Percentiles rank a stretch among this genome's conserved stretches.
These are phyloP conservation scores for Acrocephalus arundinaceus DNA, from an alignment of 2,113 vertebrate species.

Conservation along the genomic window DNA sequence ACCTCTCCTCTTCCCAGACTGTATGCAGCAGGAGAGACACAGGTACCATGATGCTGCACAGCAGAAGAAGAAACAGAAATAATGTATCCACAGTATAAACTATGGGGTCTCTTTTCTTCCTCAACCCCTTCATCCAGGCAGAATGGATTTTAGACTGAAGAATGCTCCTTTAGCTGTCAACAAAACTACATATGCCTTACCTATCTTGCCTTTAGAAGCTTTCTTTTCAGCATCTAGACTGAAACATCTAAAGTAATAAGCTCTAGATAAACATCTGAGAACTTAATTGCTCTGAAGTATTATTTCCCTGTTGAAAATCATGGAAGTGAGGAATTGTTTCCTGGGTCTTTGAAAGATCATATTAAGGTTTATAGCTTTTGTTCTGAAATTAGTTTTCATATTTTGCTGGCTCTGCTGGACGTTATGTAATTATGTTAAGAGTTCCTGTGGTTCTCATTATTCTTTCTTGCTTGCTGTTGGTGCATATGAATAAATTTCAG, in stretches of 20 bases:
- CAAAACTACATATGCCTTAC: neutral
- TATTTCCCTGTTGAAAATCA: neutral
- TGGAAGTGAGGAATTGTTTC: conserved; percentile 8
- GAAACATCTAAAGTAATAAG: neutral
- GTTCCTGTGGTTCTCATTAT: conserved; percentile 46
- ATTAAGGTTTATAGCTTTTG: conserved; percentile 38
- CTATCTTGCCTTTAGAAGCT: neutral
- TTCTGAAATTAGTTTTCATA: conserved; percentile 52
- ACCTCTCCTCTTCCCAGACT: neutral
- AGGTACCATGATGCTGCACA: neutral
- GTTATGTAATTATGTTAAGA: conserved; percentile 39
- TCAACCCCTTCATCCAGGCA: neutral
- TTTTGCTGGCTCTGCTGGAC: conserved; percentile 41
- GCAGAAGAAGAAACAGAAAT: neutral
- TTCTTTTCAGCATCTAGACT: neutral
- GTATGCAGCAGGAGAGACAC: neutral
- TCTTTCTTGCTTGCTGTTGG: conserved; percentile 21
- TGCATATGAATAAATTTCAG: conserved; percentile 30
- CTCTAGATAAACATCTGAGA: conserved; percentile 20
- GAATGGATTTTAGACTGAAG: neutral
- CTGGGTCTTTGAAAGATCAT: neutral
- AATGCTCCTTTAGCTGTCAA: neutral
- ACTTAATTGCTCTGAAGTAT: conserved; percentile 12
- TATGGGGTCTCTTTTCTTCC: neutral
- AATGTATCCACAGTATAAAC: neutral